Percentiles rank a stretch among this genome's conserved stretches.
phyloP scores from a whole-genome alignment of 2,888 invertebrate species.

The Griposia aprilina region DNA sequence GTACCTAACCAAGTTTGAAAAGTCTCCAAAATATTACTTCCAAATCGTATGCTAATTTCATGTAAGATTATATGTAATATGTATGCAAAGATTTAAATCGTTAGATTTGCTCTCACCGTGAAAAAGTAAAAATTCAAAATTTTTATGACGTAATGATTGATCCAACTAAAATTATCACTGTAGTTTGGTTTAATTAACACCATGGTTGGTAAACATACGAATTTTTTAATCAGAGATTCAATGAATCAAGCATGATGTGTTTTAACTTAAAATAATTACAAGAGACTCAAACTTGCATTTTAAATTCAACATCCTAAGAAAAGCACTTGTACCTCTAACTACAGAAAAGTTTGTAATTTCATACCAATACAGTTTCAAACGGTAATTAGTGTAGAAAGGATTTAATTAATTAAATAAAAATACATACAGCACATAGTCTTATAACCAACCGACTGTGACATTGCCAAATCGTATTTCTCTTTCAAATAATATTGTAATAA shows the following conservation, averaged over 20 bases:
- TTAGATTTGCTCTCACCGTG: background rate
- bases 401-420: background rate
- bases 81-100: background rate
- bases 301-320: background rate
- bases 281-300: background rate
- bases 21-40: slow-evolving; percentile 9
- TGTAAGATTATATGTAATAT: background rate
- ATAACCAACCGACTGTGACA: slow-evolving; percentile 49
- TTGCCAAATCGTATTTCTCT: slow-evolving; percentile 60
- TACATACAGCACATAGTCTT: slow-evolving; percentile 14
- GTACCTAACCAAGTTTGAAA: background rate
- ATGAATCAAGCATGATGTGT: background rate
- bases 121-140: background rate
- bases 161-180: background rate
- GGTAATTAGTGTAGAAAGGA: background rate
- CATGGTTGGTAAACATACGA: no score
- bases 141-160: background rate
- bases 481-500: slow-evolving; percentile 57
- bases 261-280: background rate
- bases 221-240: background rate
- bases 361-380: background rate
- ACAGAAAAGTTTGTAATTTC: background rate
- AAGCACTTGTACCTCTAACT: background rate
- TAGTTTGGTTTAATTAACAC: background rate
- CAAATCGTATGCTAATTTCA: slow-evolving; percentile 2